Percentiles rank a stretch among this genome's conserved stretches.
Conservation (phyloP, 2,113 vertebrate genomes). For the Xenopus tropicalis region DNA sequence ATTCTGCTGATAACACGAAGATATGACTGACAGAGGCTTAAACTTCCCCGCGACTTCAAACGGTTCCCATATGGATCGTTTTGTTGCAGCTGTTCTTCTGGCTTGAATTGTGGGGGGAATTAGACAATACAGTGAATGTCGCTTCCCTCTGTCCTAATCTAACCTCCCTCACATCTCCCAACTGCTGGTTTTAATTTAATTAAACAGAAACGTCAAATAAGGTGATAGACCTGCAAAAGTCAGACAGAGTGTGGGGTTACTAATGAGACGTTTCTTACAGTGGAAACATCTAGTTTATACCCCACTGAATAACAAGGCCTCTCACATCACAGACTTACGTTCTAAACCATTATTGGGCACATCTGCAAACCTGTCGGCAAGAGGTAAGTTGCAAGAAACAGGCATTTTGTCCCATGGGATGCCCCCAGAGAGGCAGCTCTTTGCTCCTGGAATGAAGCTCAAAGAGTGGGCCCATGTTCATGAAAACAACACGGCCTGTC, state of each 20-base stretch:
- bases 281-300: no score
- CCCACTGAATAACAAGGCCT: no score
- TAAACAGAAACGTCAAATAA: neutral
- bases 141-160: constrained; percentile 34
- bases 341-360: no score
- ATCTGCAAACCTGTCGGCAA: no score
- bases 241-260: neutral
- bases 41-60: constrained; percentile 31
- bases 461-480: no score
- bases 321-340: no score
- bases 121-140: constrained; percentile 26
- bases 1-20: neutral
- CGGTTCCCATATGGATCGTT: constrained; percentile 32
- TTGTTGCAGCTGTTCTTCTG: constrained; percentile 38
- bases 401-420: no score
- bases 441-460: no score
- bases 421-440: no score
- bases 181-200: neutral
- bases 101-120: constrained; percentile 3
- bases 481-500: no score
- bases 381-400: no score
- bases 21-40: constrained; percentile 22
- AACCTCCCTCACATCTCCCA: constrained; percentile 2
- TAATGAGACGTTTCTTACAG: no score
- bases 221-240: neutral